phyloP scores from a whole-genome alignment of 2,888 invertebrate genomes.

The Clepsis dumicolana region DNA sequence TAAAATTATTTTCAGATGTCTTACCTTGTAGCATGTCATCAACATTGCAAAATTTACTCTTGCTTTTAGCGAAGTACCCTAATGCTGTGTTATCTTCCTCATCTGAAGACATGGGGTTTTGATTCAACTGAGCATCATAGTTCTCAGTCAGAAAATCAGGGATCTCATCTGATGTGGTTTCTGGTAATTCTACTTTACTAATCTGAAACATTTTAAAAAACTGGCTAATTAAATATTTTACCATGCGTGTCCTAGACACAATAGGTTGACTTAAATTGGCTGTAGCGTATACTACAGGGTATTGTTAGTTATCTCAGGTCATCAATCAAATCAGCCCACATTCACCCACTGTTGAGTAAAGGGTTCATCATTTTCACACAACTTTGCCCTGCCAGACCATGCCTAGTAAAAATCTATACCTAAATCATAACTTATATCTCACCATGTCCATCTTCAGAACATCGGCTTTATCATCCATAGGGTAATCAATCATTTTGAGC shows the following conservation, averaged over 20 bases:
- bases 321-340: too few species aligned
- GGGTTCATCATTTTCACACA: too few species aligned
- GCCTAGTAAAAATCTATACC: too few species aligned
- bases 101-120: constrained; percentile 40
- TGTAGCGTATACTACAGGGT: too few species aligned
- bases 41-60: constrained; percentile 50
- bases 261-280: too few species aligned
- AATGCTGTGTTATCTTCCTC: constrained; percentile 48
- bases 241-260: too few species aligned
- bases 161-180: constrained; percentile 40
- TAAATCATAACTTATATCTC: constrained; percentile 16
- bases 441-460: constrained; percentile 53
- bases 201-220: constrained; percentile 44
- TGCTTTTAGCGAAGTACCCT: constrained; percentile 44
- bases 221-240: too few species aligned
- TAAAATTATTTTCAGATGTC: neutral
- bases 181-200: constrained; percentile 48
- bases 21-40: constrained; percentile 45
- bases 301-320: too few species aligned
- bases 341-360: too few species aligned
- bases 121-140: constrained; percentile 44
- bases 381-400: too few species aligned
- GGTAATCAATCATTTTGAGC: constrained; percentile 57
- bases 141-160: constrained; percentile 42
- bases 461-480: constrained; percentile 52